phyloP scores from a whole-genome alignment of 2,797 vertebrate species.

The Platalea minor region DNA sequence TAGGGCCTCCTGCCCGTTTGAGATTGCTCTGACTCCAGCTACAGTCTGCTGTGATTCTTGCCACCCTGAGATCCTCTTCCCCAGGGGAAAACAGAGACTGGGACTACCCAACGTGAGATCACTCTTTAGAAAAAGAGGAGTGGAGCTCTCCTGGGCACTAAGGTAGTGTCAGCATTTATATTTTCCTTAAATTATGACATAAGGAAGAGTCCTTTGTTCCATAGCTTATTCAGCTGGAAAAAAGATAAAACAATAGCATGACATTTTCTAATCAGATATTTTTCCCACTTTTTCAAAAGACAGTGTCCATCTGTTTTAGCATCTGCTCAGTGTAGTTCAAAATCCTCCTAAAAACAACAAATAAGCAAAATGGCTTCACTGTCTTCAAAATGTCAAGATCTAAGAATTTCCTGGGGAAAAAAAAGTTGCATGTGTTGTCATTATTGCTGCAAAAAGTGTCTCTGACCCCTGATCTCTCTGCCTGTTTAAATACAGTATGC shows the following conservation, averaged over 20 bases:
- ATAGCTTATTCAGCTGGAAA: conserved; percentile 54
- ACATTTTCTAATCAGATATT: conserved; percentile 71
- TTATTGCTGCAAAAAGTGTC: background rate
- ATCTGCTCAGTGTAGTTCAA: conserved; percentile 69
- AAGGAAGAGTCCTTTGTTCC: conserved; percentile 45
- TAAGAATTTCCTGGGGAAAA: background rate
- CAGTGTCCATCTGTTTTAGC: conserved; percentile 73
- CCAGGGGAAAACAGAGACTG: background rate
- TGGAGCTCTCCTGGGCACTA: background rate
- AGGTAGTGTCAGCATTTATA: background rate
- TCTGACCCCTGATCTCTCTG: background rate
- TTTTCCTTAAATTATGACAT: conserved; percentile 34
- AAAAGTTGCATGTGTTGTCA: background rate
- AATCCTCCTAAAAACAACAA: conserved; percentile 58
- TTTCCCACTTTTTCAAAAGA: conserved; percentile 58
- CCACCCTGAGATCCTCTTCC: background rate
- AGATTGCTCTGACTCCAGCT: background rate
- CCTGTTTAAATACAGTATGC: background rate
- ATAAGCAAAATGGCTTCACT: conserved; percentile 41
- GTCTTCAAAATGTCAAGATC: conserved; percentile 30
- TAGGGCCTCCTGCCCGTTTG: background rate
- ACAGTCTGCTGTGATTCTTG: background rate
- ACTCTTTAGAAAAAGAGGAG: background rate
- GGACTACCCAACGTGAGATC: background rate
- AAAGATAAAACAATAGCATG: conserved; percentile 54